Percentiles rank a stretch among this genome's conserved stretches.
Evolutionary conservation across 2,888 invertebrate species (phyloP).

Genomic region (Myopa tessellatipennis): DNA sequence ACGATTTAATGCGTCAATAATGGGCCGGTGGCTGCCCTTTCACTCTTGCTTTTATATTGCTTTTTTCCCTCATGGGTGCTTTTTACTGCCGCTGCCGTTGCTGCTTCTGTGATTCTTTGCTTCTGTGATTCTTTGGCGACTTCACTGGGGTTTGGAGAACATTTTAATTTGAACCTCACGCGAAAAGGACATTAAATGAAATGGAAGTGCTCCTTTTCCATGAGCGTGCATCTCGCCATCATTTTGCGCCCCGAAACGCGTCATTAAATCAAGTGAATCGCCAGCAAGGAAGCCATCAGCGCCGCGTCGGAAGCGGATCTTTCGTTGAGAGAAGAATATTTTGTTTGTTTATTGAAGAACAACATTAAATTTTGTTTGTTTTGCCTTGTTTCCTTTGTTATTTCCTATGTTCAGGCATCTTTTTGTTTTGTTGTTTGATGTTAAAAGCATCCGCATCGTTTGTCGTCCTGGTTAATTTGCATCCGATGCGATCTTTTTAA

Average conservation of each 20-base stretch:
- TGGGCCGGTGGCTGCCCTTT: constrained; percentile 7
- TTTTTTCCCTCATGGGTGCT: too few species aligned
- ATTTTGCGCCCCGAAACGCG: constrained; percentile 1
- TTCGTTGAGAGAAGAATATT: neutral
- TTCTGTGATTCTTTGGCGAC: neutral
- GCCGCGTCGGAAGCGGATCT: neutral
- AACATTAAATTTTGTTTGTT: neutral
- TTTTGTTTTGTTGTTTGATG: neutral
- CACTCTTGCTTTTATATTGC: too few species aligned
- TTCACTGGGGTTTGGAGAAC: neutral
- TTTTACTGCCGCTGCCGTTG: too few species aligned
- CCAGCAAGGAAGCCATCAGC: neutral
- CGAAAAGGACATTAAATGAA: constrained; percentile 20
- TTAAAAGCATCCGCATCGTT: too few species aligned
- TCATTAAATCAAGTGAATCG: constrained; percentile 15
- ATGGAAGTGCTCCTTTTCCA: neutral
- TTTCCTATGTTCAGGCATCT: neutral
- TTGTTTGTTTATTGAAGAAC: neutral
- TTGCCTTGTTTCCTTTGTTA: neutral
- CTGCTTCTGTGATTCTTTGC: too few species aligned
- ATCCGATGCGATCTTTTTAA: neutral
- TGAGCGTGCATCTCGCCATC: constrained; percentile 7
- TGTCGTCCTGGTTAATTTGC: neutral
- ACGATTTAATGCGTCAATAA: constrained; percentile 35
- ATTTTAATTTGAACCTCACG: constrained; percentile 9